A percentile compares a stretch with the other conserved stretches of the same genome.
These are phyloP conservation scores for Protodeltote pygarga DNA, from an alignment of 2,888 invertebrate genomes.

Conservation along the genomic window DNA sequence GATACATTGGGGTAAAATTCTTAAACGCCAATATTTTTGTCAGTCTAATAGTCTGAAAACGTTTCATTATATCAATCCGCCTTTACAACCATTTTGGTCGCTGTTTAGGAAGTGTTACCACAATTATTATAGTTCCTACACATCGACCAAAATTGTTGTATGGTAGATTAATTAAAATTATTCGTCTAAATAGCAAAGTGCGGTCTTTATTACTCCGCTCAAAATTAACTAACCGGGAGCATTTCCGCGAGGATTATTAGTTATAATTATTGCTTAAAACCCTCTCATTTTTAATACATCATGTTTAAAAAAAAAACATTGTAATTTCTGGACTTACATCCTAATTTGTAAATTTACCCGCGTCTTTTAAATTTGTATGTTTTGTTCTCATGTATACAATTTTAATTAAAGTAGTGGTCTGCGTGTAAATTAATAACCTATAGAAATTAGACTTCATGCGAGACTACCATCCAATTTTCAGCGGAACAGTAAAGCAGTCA, in stretches of 20 bases:
- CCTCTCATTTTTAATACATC: constrained; percentile 17
- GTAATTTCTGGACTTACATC: constrained; percentile 21
- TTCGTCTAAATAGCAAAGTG: constrained; percentile 16
- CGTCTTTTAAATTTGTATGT: no score
- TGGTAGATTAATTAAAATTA: constrained; percentile 18
- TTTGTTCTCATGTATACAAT: no score
- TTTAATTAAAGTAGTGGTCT: no score
- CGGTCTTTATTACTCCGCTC: constrained; percentile 35
- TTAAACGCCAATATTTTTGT: constrained; percentile 15
- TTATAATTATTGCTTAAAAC: constrained; percentile 44
- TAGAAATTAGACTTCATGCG: constrained; percentile 12
- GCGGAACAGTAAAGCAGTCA: constrained; percentile 41
- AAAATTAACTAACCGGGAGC: constrained; percentile 21
- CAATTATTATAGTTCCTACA: no score
- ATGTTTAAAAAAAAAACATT: constrained; percentile 27
- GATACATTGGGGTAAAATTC: constrained; percentile 15
- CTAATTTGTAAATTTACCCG: constrained; percentile 20
- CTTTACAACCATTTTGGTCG: no score
- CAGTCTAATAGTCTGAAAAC: constrained; percentile 26
- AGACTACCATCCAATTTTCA: constrained; percentile 29
- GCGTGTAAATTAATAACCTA: constrained; percentile 23
- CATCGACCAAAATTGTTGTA: no score
- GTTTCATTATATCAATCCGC: constrained; percentile 17
- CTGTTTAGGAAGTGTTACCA: no score
- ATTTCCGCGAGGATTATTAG: constrained; percentile 7